These are phyloP conservation scores for Vanessa cardui DNA, from an alignment of 2,888 invertebrate genomes.

Conservation along the genomic window DNA sequence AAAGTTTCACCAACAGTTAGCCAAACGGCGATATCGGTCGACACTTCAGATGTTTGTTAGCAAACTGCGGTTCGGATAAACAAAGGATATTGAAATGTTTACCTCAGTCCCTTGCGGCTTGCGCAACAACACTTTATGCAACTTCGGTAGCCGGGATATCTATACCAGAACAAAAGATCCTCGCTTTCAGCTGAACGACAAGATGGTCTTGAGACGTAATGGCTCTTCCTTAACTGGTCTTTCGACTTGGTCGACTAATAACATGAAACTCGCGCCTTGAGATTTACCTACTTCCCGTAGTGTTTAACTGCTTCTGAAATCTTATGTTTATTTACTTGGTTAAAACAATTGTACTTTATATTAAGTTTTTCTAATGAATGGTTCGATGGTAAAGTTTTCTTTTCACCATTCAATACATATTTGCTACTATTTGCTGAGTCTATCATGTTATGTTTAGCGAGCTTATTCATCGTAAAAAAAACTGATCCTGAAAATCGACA, in stretches of 20 bases:
- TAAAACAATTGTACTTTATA: neutral
- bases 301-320: conserved; percentile 62
- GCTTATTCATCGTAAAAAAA: too few relatives aligned
- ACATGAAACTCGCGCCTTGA: conserved; percentile 59
- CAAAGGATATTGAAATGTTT: conserved; percentile 68
- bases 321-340: conserved; percentile 9
- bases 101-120: conserved; percentile 63
- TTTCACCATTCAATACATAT: too few relatives aligned
- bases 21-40: conserved; percentile 42
- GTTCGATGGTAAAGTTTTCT: too few relatives aligned
- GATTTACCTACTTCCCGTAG: conserved; percentile 55
- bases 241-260: conserved; percentile 47
- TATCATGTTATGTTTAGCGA: too few relatives aligned
- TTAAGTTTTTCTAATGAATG: too few relatives aligned
- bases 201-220: conserved; percentile 47
- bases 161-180: conserved; percentile 52
- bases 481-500: too few relatives aligned
- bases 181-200: conserved; percentile 42
- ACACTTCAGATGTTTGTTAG: conserved; percentile 49
- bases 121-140: conserved; percentile 65
- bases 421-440: too few relatives aligned
- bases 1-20: conserved; percentile 37
- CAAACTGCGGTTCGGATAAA: conserved; percentile 51
- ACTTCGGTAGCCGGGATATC: conserved; percentile 55
- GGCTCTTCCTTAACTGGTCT: conserved; percentile 59